Evolutionary conservation across 2,888 invertebrate genomes (phyloP), one percentile per base, ranked within the genome.

Genomic region (Ichneumoninae sp.): DNA sequence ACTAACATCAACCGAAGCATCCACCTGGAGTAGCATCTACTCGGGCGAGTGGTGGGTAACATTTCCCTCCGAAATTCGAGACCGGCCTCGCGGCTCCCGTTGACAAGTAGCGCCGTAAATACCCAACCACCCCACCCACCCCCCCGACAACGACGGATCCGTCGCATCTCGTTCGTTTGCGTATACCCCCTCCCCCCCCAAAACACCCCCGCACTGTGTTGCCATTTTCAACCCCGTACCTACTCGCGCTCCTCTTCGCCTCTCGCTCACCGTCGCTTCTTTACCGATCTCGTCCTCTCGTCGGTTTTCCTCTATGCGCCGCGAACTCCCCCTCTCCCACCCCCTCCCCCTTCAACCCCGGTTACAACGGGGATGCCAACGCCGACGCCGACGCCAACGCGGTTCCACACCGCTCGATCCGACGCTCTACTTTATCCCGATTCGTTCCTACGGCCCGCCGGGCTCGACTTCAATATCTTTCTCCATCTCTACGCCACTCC

Each of bases 41-140:
- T 44, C 33, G 66, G 40, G 30, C 50, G 50, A 44, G 70, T 52
- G 68, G 52, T 54, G 60, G 44, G 83, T 75, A 78, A 81, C 75
- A 79, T 86, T 86, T 81, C 60, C 75, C 74, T 73, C 75, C 70
- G 78, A 79, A 83, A 82, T 77, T 65, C 75, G 76, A 77, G 77
- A 79, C 50, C 63, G 47, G 68, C 76, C 66, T 70, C 74, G 68
- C 81, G 26, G 83, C 86, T 85, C 83, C 77, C 88, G 89, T 89
- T 90, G 91, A 91, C 90, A 91, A 91, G 90, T 90, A 89, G 90
- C 88, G 81, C 89, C 90, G 86, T 90, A 90, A 90, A 90, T 91
- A 91, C 90, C 88, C 44, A 16, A 47, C 44, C 44, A 40, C 40
- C 40, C 40, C 3, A 40, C 3, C 44, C 44, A 47, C 16, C 44